A percentile compares a stretch with the other conserved stretches of the same genome.
Evolutionary conservation across 2,888 invertebrate species (phyloP).

Genomic region (Petrolisthes manimaculis): DNA sequence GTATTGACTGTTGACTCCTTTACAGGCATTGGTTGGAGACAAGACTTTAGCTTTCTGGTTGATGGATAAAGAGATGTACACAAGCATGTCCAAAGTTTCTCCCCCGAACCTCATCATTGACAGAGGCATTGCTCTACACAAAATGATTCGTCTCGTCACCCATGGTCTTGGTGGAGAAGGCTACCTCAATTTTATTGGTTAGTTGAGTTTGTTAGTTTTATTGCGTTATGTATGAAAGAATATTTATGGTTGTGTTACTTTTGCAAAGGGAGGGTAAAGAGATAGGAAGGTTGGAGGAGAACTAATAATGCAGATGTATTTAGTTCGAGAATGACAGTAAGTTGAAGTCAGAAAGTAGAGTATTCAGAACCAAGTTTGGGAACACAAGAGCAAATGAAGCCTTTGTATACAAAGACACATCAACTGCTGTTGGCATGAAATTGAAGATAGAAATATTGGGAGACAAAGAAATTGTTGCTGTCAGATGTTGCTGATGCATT

Average conservation of each 20-base stretch:
- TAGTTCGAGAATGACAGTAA: background rate
- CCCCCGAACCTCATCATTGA: constrained; percentile 82
- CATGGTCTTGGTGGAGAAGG: constrained; percentile 96
- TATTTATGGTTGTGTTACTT: background rate
- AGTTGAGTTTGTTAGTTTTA: constrained; percentile 64
- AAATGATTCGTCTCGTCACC: constrained; percentile 94
- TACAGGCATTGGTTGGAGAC: constrained; percentile 91
- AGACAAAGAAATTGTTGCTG: too few relatives aligned
- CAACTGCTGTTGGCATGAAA: background rate
- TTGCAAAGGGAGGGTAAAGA: background rate
- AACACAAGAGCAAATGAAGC: too few relatives aligned
- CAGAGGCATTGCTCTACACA: constrained; percentile 95
- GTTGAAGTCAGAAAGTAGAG: too few relatives aligned
- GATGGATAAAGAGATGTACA: constrained; percentile 99
- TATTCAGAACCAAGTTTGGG: too few relatives aligned
- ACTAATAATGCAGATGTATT: background rate
- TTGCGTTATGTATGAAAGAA: background rate
- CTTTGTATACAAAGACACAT: too few relatives aligned
- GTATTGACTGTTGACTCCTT: constrained; percentile 13
- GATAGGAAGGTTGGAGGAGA: background rate
- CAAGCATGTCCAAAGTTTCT: constrained; percentile 87
- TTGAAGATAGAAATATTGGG: background rate
- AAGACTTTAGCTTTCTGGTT: constrained; percentile 99
- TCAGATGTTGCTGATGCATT: too few relatives aligned
- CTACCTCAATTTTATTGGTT: constrained; percentile 98